These are phyloP conservation scores for Anser brachyrhynchus DNA, from an alignment of 2,113 vertebrate species.

Conservation along the genomic window DNA sequence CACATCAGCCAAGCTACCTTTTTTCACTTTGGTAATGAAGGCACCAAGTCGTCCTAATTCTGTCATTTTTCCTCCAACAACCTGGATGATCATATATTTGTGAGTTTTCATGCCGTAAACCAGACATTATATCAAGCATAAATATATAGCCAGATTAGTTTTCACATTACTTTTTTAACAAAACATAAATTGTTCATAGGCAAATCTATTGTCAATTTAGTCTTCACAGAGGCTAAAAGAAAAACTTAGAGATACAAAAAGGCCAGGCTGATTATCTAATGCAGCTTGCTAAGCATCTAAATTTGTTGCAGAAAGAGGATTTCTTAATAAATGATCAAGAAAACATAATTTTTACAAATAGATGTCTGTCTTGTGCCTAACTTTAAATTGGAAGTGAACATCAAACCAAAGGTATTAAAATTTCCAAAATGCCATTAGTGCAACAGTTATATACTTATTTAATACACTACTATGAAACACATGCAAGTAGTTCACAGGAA, in stretches of 20 bases:
- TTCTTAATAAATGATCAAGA: neutral
- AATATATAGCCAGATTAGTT: neutral
- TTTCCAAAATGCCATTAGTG: neutral
- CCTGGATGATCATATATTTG: conserved; percentile 77
- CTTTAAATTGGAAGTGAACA: neutral
- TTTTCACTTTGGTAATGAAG: conserved; percentile 99
- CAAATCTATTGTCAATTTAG: neutral
- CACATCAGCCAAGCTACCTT: conserved; percentile 97
- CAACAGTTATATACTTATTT: neutral
- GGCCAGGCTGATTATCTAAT: neutral
- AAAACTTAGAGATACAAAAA: neutral
- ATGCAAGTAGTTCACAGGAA: neutral
- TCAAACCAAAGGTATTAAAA: neutral
- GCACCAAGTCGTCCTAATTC: conserved; percentile 94
- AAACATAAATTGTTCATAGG: neutral
- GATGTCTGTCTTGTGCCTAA: neutral
- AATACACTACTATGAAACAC: neutral
- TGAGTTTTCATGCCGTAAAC: conserved; percentile 26
- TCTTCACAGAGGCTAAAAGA: neutral
- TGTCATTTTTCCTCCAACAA: conserved; percentile 98
- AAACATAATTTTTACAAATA: neutral
- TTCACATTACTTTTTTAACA: neutral
- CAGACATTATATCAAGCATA: neutral
- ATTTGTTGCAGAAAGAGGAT: neutral
- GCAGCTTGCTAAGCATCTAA: neutral